A percentile compares a stretch with the other conserved stretches of the same genome.
phyloP scores from a whole-genome alignment of 2,113 vertebrate genomes.

The Capreolus pygargus region DNA sequence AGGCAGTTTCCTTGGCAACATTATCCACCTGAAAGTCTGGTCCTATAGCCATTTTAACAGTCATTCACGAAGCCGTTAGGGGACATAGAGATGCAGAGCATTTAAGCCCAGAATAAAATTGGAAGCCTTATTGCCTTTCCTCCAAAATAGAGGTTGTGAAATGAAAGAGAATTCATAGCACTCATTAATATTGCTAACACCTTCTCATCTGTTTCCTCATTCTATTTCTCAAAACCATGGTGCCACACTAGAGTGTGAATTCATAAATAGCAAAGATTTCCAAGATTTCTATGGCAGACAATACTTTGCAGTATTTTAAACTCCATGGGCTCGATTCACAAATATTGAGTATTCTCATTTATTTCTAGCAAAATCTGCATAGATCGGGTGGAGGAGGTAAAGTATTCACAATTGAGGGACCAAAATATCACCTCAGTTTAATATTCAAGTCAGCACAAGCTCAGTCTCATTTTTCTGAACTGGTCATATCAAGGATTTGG shows the following conservation, averaged over 20 bases:
- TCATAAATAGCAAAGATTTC: constrained; percentile 10
- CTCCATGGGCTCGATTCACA: not conserved
- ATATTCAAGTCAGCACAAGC: not conserved
- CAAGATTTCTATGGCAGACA: not conserved
- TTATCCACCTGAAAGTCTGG: not conserved
- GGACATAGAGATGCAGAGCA: not conserved
- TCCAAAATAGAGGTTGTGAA: not conserved
- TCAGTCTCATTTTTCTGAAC: not conserved
- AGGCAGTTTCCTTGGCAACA: not conserved
- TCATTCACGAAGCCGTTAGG: not conserved
- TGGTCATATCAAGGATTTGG: not conserved
- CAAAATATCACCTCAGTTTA: not conserved
- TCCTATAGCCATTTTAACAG: not conserved
- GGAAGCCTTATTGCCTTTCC: not conserved
- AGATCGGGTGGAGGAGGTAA: not conserved
- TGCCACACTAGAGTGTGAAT: not conserved
- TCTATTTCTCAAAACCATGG: constrained; percentile 12
- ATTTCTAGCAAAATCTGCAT: not conserved
- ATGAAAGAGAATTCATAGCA: not conserved
- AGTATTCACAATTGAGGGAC: not conserved
- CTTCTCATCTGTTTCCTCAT: constrained; percentile 24
- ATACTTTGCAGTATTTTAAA: constrained; percentile 1
- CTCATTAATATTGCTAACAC: constrained; percentile 10
- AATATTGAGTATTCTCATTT: not conserved
- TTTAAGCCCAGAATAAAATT: constrained; percentile 3